phyloP scores from a whole-genome alignment of 2,113 vertebrate genomes.

The Equus quagga region DNA sequence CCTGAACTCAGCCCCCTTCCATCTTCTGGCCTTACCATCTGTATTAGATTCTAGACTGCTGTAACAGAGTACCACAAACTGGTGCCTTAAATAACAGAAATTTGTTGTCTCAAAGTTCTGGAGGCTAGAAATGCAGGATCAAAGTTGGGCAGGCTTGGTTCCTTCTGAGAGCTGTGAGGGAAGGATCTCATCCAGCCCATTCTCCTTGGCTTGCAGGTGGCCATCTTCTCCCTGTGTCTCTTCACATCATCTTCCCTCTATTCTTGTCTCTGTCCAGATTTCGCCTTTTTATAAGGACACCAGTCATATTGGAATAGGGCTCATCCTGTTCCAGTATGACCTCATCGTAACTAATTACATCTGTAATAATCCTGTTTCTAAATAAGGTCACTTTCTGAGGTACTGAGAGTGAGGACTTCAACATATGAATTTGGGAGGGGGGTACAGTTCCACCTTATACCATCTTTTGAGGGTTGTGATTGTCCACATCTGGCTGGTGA shows the following conservation, averaged over 20 bases:
- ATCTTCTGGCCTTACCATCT: background rate
- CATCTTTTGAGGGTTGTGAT: background rate
- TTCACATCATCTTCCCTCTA: background rate
- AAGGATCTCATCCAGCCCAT: background rate
- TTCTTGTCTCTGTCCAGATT: conserved; percentile 8
- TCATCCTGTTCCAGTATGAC: background rate
- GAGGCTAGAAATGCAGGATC: background rate
- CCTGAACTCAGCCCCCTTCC: background rate
- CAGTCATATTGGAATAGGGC: background rate
- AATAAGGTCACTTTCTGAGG: background rate
- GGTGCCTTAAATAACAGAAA: background rate
- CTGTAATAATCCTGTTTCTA: background rate
- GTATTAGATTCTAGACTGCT: background rate
- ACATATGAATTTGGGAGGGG: background rate
- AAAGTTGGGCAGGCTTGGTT: background rate
- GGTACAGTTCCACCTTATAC: background rate
- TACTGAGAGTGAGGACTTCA: background rate
- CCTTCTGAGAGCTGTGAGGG: background rate
- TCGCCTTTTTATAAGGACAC: background rate
- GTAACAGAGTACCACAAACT: background rate
- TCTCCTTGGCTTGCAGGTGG: background rate
- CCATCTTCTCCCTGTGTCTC: background rate
- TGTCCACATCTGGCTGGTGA: background rate
- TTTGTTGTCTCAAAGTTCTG: background rate
- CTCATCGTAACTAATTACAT: conserved; percentile 5